A percentile compares a stretch with the other conserved stretches of the same genome.
Conservation (phyloP, 2,797 vertebrate genomes). For the Cephalopachus bancanus region DNA sequence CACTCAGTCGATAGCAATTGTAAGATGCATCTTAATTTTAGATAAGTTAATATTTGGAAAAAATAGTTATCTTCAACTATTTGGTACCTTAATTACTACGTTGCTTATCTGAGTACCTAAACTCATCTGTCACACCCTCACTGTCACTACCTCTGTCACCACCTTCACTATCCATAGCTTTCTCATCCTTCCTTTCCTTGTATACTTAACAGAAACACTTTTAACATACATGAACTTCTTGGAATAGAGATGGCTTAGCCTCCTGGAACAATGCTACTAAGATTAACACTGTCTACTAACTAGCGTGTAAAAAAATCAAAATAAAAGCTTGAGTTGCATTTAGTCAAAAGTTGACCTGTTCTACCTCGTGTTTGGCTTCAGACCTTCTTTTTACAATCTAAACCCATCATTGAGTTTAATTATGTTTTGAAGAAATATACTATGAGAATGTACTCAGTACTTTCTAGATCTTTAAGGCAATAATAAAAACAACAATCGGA, state of each 20-base stretch:
- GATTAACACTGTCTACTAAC: neutral
- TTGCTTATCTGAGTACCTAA: neutral
- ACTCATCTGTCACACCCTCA: neutral
- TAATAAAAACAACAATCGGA: neutral
- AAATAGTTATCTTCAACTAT: neutral
- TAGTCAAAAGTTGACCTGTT: neutral
- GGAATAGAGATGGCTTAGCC: neutral
- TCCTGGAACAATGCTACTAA: neutral
- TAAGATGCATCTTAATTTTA: neutral
- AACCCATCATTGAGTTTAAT: neutral
- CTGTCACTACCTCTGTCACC: neutral
- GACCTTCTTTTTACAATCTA: neutral
- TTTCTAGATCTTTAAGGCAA: neutral
- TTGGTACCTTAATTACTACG: neutral
- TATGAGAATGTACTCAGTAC: neutral
- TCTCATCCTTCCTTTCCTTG: neutral
- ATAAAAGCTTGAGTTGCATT: neutral
- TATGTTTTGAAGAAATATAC: neutral
- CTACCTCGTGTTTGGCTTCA: neutral
- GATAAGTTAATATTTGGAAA: neutral
- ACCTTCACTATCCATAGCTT: neutral
- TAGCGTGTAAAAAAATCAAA: neutral
- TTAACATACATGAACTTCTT: neutral
- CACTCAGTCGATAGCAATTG: neutral
- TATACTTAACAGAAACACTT: neutral